Percentiles rank a stretch among this genome's conserved stretches.
Conservation (phyloP, 2,113 vertebrate species). For the Callionymus lyra region DNA sequence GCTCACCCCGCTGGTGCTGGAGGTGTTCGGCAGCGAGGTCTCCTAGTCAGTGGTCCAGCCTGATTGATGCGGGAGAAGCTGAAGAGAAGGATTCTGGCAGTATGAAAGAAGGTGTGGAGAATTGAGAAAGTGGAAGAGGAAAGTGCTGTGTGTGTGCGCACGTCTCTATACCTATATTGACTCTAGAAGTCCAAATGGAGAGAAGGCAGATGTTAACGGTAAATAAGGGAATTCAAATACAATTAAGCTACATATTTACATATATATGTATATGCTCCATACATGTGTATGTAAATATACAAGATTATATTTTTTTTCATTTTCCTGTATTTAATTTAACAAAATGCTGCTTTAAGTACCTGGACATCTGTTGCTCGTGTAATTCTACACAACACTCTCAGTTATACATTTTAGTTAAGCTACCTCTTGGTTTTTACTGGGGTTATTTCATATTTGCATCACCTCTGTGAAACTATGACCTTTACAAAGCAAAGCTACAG, state of each 20-base stretch:
- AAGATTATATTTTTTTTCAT: conserved; percentile 38
- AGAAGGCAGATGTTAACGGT: conserved; percentile 30
- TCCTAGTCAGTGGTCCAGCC: conserved; percentile 62
- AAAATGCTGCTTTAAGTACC: conserved; percentile 55
- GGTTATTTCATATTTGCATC: conserved; percentile 50
- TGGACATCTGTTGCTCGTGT: conserved; percentile 41
- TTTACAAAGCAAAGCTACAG: conserved; percentile 36
- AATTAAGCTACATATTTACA: conserved; percentile 36
- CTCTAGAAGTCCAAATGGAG: conserved; percentile 28
- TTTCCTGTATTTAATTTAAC: conserved; percentile 54
- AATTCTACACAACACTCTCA: conserved; percentile 39
- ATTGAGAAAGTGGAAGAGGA: conserved; percentile 14
- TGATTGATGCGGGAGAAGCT: conserved; percentile 3
- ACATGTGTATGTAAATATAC: conserved; percentile 1
- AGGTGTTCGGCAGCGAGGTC: conserved; percentile 92
- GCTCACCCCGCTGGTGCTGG: conserved; percentile 91
- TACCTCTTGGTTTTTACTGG: conserved; percentile 60
- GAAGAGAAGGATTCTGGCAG: conserved; percentile 6
- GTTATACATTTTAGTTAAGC: conserved; percentile 57
- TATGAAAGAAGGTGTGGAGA: conserved; percentile 19
- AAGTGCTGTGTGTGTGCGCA: conserved; percentile 4
- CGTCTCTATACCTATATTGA: conserved; percentile 12
- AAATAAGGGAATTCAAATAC: conserved; percentile 45
- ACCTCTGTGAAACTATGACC: conserved; percentile 40
- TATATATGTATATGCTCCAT: conserved; percentile 37